Evolutionary conservation across 2,888 invertebrate genomes (phyloP), one percentile per base, ranked within the genome.

Genomic region (Euplexia lucipara): DNA sequence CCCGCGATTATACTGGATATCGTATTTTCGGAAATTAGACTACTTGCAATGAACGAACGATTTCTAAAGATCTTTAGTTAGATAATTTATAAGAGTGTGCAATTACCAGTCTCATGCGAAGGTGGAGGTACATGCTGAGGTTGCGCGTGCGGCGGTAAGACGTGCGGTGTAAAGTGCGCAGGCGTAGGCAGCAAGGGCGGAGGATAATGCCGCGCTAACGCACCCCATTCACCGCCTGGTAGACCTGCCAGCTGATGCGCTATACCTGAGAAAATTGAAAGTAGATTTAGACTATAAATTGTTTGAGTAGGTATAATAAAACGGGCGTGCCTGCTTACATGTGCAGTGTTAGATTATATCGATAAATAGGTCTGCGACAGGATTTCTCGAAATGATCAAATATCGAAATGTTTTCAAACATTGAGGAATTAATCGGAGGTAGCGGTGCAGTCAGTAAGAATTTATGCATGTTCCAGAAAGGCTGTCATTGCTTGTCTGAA

Each of bases 221-320:
- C 96, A 22, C 97, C 96, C 92, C 96, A 97, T 76, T 96, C 95
- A 10, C 96, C 95, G 0, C 96, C 96, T 10, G 97, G 97, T 76
- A 97, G 92, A 3, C 97, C 97, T 8, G 97, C 97, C 72, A 97
- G 86, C 88, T 97, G 97, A 84, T 97, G 97, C 0, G 97, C 97
- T 84, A 97, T 97, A 75, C 97, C 97, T 97, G 91, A 1, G 70
- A 41, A 70, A 68, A 63, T 12, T 12, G 2, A 53, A 8, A 39
- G 10, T 0, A 20, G 20, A 32, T 45, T 75, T 0, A 44, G 12
- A 10, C 12, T 44, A 16, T 26, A 12, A 1, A n/a, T n/a, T n/a
- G n/a, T n/a, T n/a, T n/a, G n/a, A n/a, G n/a, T n/a, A n/a, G n/a
- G n/a, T n/a, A n/a, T n/a, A n/a, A n/a, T n/a, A n/a, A n/a, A n/a